A percentile compares a stretch with the other conserved stretches of the same genome.
Evolutionary conservation across 2,797 vertebrate species (phyloP).

Genomic region (Fringilla coelebs): DNA sequence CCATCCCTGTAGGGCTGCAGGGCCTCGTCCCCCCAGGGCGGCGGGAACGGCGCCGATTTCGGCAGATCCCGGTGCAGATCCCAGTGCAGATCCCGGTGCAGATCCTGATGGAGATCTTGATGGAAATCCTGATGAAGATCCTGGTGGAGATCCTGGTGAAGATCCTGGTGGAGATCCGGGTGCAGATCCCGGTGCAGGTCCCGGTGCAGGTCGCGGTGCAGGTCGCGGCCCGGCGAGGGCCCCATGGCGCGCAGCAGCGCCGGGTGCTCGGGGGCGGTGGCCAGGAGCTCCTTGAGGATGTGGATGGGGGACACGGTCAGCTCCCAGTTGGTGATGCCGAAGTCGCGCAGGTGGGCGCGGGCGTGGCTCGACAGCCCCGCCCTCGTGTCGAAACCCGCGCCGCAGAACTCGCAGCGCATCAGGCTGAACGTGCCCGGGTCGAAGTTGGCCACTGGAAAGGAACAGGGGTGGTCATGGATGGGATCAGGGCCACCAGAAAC

Average conservation of each 20-base stretch:
- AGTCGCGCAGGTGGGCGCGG: slow-evolving; percentile 92
- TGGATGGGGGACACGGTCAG: slow-evolving; percentile 95
- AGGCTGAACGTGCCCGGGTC: slow-evolving; percentile 87
- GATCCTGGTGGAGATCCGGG: too few species aligned
- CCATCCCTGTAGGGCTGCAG: background rate
- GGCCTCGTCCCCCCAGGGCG: background rate
- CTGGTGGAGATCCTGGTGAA: fast-evolving
- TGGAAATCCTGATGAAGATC: background rate
- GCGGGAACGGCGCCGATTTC: too few species aligned
- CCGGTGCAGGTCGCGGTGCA: background rate
- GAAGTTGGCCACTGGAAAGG: background rate
- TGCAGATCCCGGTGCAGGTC: background rate
- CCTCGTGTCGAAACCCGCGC: slow-evolving; percentile 92
- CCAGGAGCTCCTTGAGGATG: slow-evolving; percentile 84
- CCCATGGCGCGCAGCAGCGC: background rate
- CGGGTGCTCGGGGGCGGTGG: background rate
- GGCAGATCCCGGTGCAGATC: too few species aligned
- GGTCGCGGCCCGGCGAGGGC: too few species aligned
- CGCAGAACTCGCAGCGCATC: slow-evolving; percentile 98
- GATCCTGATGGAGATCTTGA: fast-evolving
- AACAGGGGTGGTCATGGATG: fast-evolving
- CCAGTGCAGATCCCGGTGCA: background rate
- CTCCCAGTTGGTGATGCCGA: slow-evolving; percentile 98
- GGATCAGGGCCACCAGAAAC: background rate
- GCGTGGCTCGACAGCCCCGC: slow-evolving; percentile 96